Conservation (phyloP, 1,140 invertebrate genomes). For the Druon quercuslanigerum region DNA sequence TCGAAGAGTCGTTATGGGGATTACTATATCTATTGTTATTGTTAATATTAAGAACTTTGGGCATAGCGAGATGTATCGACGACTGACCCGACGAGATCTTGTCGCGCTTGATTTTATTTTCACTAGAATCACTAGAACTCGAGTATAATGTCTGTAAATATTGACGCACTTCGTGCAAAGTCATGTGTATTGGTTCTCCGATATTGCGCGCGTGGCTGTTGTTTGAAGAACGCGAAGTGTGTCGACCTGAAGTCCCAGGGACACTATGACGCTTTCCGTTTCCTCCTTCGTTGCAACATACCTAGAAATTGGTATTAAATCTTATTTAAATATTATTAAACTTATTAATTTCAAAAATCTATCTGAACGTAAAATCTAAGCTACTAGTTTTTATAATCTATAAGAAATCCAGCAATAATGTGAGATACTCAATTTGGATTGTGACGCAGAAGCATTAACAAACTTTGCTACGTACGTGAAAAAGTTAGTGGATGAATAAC, state of each 20-base stretch:
- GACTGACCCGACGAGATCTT: conserved; percentile 57
- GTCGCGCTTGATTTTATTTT: conserved; percentile 75
- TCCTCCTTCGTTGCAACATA: conserved; percentile 74
- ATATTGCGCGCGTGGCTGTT: conserved; percentile 68
- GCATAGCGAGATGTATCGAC: conserved; percentile 64
- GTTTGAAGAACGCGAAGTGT: conserved; percentile 53
- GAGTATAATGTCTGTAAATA: conserved; percentile 88
- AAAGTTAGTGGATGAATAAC: too few species aligned
- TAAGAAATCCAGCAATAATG: too few species aligned
- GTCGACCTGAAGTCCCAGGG: conserved; percentile 73
- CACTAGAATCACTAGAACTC: conserved; percentile 79
- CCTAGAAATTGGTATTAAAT: neutral
- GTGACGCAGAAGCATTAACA: too few species aligned
- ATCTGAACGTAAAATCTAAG: too few species aligned
- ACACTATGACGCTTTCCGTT: conserved; percentile 78
- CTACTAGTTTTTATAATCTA: too few species aligned
- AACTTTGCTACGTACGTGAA: too few species aligned
- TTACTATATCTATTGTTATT: conserved; percentile 74
- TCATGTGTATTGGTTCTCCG: conserved; percentile 88
- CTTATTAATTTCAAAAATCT: too few species aligned
- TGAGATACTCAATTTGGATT: too few species aligned
- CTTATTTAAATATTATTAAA: too few species aligned
- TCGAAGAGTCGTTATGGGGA: conserved; percentile 70
- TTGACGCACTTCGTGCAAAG: conserved; percentile 88
- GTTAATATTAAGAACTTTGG: conserved; percentile 70